Evolutionary conservation across 1,140 invertebrate genomes (phyloP), one percentile per base, ranked within the genome.

Genomic region (Bombus fervidus): DNA sequence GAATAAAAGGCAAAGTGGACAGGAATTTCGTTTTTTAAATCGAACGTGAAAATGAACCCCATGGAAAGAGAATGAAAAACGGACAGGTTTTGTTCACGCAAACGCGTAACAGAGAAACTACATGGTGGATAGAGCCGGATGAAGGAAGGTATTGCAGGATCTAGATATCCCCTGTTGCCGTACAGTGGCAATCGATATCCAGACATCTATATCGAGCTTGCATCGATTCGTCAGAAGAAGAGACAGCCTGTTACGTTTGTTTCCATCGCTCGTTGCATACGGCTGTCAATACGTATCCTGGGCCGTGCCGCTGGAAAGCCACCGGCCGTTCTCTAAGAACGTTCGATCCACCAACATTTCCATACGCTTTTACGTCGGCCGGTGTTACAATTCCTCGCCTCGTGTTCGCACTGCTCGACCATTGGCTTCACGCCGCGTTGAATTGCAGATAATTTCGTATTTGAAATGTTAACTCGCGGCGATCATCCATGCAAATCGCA

Each of bases 201-300:
- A 79, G 87, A 89, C 85, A 89, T 86, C 87, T 89, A 78, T 88
- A 89, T 89, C 88, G 85, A 72, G 76, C 76, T n/a, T 43, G 75
- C 71, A 86, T 81, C 84, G 84, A 69, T 81, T 66, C 84, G 69
- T 74, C 71, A 53, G 47, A 68, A 74, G 75, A 84, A 84, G 75
- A 84, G 83, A 79, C 81, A 83, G 81, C 73, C 81, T 22, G 59
- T 77, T 68, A 75, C 73, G 73, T 83, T 83, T 68, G 59, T 69
- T 83, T 83, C 81, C 34, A 77, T 83, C 81, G 62, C 18, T 39
- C 22, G 57, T 39, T 62, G 75, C 75, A 68, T 57, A 64, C 43
- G 64, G 18, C 73, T 83, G 81, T 77, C 81, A n/a, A 83, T 83
- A 83, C 73, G 47, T 66, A 77, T 83, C 62, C 81, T 83, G 80